A percentile compares a stretch with the other conserved stretches of the same genome.
phyloP scores from a whole-genome alignment of 1,140 invertebrate species.

The Sarcophaga peregrina region DNA sequence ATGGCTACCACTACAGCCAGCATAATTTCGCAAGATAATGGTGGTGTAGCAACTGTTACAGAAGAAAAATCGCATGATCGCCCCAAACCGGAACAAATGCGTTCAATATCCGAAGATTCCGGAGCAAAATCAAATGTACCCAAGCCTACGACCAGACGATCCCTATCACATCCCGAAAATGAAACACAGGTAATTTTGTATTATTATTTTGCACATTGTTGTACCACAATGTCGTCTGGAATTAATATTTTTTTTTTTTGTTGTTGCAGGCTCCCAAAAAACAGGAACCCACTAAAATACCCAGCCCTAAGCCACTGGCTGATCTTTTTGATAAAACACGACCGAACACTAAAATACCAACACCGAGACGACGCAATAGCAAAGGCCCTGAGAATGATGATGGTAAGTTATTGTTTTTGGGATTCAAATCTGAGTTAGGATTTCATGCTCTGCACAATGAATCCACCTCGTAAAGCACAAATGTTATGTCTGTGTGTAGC shows the following conservation, averaged over 20 bases:
- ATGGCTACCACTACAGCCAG: background rate
- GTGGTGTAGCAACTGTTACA: background rate
- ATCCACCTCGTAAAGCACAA: no score
- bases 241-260: background rate
- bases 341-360: slow-evolving; percentile 58
- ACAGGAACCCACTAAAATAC: slow-evolving; percentile 59
- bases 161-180: slow-evolving; percentile 65
- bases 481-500: no score
- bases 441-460: no score
- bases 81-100: slow-evolving; percentile 64
- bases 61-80: slow-evolving; percentile 46
- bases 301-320: slow-evolving; percentile 60
- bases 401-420: slow-evolving; percentile 49
- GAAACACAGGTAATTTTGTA: slow-evolving; percentile 56
- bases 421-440: no score
- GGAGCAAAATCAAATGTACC: slow-evolving; percentile 56
- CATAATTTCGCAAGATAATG: background rate
- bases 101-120: slow-evolving; percentile 65
- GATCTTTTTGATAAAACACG: slow-evolving; percentile 61
- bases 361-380: slow-evolving; percentile 56
- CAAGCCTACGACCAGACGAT: slow-evolving; percentile 62
- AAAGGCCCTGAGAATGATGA: slow-evolving; percentile 55
- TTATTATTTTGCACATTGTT: background rate
- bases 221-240: no score
- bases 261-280: slow-evolving; percentile 57